A percentile compares a stretch with the other conserved stretches of the same genome.
Evolutionary conservation across 2,888 invertebrate species (phyloP).

Genomic region (Cremastinae sp.): DNA sequence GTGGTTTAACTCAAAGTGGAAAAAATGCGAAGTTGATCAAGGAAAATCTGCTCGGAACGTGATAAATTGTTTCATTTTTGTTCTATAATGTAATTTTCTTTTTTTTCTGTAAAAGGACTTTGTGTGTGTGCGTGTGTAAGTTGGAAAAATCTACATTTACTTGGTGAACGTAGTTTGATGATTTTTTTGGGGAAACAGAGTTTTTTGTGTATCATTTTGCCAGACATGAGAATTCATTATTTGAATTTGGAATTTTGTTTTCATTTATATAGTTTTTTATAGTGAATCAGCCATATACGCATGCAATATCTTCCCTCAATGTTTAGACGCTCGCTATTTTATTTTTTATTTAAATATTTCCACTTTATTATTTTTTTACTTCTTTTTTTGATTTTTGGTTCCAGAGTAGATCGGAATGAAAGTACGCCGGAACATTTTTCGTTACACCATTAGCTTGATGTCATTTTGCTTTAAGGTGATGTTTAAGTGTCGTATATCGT

Average conservation of each 20-base stretch:
- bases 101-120: slow-evolving; percentile 58
- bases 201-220: slow-evolving; percentile 58
- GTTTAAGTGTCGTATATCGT: too few species aligned
- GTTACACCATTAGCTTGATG: background rate
- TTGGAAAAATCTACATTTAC: slow-evolving; percentile 56
- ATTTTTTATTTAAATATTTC: slow-evolving; percentile 1
- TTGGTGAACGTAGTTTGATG: slow-evolving; percentile 62
- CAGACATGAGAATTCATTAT: slow-evolving; percentile 25
- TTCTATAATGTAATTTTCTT: slow-evolving; percentile 58
- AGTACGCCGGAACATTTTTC: background rate
- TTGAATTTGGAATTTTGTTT: slow-evolving; percentile 44
- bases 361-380: background rate
- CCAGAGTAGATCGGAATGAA: slow-evolving; percentile 4
- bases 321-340: slow-evolving; percentile 42
- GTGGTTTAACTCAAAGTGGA: slow-evolving; percentile 46
- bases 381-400: slow-evolving; percentile 3
- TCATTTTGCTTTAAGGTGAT: too few species aligned
- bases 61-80: slow-evolving; percentile 42
- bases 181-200: slow-evolving; percentile 65
- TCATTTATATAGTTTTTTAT: slow-evolving; percentile 31
- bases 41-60: slow-evolving; percentile 52
- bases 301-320: slow-evolving; percentile 30
- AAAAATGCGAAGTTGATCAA: slow-evolving; percentile 34
- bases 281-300: slow-evolving; percentile 20
- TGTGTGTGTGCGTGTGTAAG: slow-evolving; percentile 60